A percentile compares a stretch with the other conserved stretches of the same genome.
Evolutionary conservation across 2,888 invertebrate species (phyloP).

Genomic region (Clusia tigrina): DNA sequence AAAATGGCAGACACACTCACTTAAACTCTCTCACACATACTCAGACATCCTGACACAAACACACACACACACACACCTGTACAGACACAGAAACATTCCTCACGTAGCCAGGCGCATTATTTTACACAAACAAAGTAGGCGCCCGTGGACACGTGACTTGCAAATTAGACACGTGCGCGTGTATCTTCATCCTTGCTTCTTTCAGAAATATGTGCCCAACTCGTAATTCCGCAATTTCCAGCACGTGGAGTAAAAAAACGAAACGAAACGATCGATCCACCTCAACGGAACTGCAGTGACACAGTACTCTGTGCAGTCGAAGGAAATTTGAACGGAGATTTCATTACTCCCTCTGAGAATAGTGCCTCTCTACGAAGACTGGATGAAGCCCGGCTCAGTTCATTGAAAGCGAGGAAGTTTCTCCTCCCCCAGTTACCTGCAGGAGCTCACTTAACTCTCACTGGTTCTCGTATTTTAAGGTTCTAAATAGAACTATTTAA

Average conservation of each 20-base stretch:
- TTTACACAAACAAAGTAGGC: not conserved
- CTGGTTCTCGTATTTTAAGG: no score
- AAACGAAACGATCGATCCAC: not conserved
- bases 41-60: not conserved
- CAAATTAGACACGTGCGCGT: not conserved
- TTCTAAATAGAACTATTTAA: no score
- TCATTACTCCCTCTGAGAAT: no score
- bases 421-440: no score
- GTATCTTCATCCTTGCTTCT: not conserved
- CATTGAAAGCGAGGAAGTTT: no score
- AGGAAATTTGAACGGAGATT: no score
- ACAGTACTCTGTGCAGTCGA: no score
- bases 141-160: not conserved
- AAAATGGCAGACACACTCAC: not conserved
- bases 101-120: not conserved
- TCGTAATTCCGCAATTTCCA: not conserved
- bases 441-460: no score
- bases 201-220: no score
- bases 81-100: not conserved
- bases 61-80: not conserved
- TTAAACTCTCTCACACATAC: not conserved
- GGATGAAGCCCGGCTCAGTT: no score
- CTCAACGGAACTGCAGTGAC: no score
- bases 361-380: no score
- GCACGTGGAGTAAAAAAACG: not conserved